Conservation (phyloP, 1,140 invertebrate genomes). For the Drosophila suzukii region DNA sequence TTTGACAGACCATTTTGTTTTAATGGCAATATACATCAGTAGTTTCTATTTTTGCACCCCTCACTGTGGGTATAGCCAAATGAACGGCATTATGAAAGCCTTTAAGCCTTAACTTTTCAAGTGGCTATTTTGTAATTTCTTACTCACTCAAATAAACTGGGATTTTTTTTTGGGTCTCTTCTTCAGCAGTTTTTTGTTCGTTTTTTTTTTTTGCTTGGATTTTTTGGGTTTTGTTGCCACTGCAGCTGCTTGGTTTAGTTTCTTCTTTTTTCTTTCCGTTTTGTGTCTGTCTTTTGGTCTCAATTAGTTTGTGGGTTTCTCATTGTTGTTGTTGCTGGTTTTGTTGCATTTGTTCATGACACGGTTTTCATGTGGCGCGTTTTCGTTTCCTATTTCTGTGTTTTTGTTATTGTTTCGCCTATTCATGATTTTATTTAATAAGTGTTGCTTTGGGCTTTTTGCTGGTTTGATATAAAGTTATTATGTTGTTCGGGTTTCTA, state of each 20-base stretch:
- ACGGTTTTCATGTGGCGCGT: conserved; percentile 76
- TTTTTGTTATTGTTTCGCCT: conserved; percentile 48
- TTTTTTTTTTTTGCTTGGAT: conserved; percentile 20
- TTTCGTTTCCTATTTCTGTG: conserved; percentile 75
- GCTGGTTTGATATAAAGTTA: conserved; percentile 58
- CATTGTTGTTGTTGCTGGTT: conserved; percentile 61
- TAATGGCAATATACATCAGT: background rate
- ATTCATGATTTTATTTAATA: conserved; percentile 26
- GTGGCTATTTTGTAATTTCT: conserved; percentile 69
- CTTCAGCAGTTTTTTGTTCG: conserved; percentile 39
- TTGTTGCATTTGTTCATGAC: conserved; percentile 81
- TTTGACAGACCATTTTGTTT: no score
- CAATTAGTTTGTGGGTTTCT: conserved; percentile 53
- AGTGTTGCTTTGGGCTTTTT: conserved; percentile 28
- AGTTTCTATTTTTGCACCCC: background rate
- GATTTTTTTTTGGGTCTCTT: conserved; percentile 44
- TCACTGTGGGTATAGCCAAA: conserved; percentile 17
- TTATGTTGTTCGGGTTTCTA: conserved; percentile 35
- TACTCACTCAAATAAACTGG: conserved; percentile 65
- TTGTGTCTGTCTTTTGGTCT: conserved; percentile 48
- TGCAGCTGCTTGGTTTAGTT: conserved; percentile 59
- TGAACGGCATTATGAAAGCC: conserved; percentile 51
- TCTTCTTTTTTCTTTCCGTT: conserved; percentile 52
- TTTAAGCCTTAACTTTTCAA: conserved; percentile 50
- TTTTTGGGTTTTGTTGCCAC: conserved; percentile 35